Evolutionary conservation across 2,888 invertebrate species (phyloP).

Genomic region (Catocala fraxini): DNA sequence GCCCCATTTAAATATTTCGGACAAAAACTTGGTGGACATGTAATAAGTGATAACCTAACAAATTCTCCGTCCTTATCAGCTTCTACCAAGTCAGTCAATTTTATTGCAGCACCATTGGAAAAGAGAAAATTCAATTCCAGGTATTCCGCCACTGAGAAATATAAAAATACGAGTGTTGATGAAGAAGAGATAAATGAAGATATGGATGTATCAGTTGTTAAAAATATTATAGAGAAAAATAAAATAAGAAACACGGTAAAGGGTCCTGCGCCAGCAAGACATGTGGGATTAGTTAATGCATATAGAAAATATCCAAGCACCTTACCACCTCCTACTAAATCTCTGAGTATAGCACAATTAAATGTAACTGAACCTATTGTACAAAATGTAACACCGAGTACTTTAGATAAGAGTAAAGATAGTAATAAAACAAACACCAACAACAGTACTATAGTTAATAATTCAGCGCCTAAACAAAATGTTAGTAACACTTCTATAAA

Average conservation of each 20-base stretch:
- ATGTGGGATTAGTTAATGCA: slow-evolving; percentile 80
- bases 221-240: slow-evolving; percentile 84
- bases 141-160: slow-evolving; percentile 83
- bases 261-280: slow-evolving; percentile 82
- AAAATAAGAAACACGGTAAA: slow-evolving; percentile 84
- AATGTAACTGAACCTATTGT: slow-evolving; percentile 72
- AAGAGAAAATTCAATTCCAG: slow-evolving; percentile 81
- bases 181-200: slow-evolving; percentile 88
- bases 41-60: slow-evolving; percentile 78
- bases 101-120: slow-evolving; percentile 74
- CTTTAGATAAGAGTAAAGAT: slow-evolving; percentile 61
- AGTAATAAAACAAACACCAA: slow-evolving; percentile 48
- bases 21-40: slow-evolving; percentile 85
- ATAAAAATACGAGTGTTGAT: slow-evolving; percentile 80
- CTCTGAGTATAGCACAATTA: slow-evolving; percentile 64
- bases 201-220: slow-evolving; percentile 89
- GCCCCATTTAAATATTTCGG: slow-evolving; percentile 91
- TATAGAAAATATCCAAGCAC: slow-evolving; percentile 78
- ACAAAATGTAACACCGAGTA: slow-evolving; percentile 61
- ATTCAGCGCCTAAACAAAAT: slow-evolving; percentile 47
- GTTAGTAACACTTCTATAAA: slow-evolving; percentile 51
- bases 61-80: slow-evolving; percentile 80
- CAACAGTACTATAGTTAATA: slow-evolving; percentile 45
- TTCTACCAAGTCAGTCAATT: slow-evolving; percentile 84
- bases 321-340: slow-evolving; percentile 66